A percentile compares a stretch with the other conserved stretches of the same genome.
These are phyloP conservation scores for Nycticebus coucang DNA, from an alignment of 2,113 vertebrate genomes.

Conservation along the genomic window DNA sequence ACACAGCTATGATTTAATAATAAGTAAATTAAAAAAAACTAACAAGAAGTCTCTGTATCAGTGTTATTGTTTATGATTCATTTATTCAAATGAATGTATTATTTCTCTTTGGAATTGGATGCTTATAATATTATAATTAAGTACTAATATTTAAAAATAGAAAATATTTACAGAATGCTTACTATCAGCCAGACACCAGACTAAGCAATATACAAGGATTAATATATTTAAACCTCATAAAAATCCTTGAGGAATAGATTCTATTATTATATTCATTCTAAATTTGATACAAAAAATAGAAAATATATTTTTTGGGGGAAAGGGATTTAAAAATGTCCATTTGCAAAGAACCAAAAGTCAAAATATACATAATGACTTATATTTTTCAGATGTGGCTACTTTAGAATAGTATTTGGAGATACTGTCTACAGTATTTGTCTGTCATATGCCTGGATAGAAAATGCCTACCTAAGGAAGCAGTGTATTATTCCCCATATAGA, in stretches of 20 bases:
- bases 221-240: not conserved
- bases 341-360: not conserved
- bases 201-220: not conserved
- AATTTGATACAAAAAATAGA: not conserved
- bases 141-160: not conserved
- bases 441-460: not conserved
- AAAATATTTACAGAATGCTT: not conserved
- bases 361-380: not conserved
- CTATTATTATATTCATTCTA: not conserved
- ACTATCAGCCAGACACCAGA: not conserved
- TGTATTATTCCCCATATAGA: not conserved
- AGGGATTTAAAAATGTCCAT: not conserved
- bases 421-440: not conserved
- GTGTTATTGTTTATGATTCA: not conserved
- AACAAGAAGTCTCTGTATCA: constrained; percentile 10
- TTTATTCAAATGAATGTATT: not conserved
- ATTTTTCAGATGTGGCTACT: not conserved
- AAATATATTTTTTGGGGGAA: not conserved
- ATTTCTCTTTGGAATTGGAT: not conserved
- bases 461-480: not conserved
- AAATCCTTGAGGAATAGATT: not conserved
- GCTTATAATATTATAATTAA: not conserved
- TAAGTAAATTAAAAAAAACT: not conserved
- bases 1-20: too few species aligned
- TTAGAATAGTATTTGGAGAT: not conserved